Base-by-base conservation (phyloP, 1,140 invertebrate genomes). In the Semibalanus balanoides region DNA sequence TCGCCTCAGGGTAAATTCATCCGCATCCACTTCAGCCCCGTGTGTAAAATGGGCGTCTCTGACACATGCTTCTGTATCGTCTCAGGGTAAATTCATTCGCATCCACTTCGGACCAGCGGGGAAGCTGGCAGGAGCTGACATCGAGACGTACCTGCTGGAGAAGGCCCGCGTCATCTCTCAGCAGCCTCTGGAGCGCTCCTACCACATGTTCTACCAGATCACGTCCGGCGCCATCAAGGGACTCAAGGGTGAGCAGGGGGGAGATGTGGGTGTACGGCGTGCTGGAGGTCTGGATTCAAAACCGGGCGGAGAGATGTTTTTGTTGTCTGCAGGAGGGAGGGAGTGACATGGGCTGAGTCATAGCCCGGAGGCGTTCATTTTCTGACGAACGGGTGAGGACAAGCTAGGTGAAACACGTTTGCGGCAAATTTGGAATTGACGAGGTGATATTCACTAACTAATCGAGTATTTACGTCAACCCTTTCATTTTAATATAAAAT, bases 171-270 rank as follows among this genome's bases (percentile, higher is more conserved):
- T 89, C 74, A 89, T 88, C 80, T 88, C 94, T 81, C 96, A 97
- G 83, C 91, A 92, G 78, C 86, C 89, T 0, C 90, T 91, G 9
- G 96, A 98, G 83, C 87, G 95, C 43, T 98, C 98, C 82, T 99
- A 98, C 82, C 96, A 98, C 83, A 93, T 99, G 19, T 96, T 98
- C 84, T 98, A 98, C 85, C 94, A 98, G 81, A 19, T 77, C 5
- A 78, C 78, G 77, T 78, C 77, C 29, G 69, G 74, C n/a, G 30
- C 73, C 30, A 69, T 78, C 17, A 17, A 74, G 74, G 78, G 73
- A n/a, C 77, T 70, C 35, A 73, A 77, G 35, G 70, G 70, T 30
- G 3, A 72, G 70, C 22, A 25, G 1, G 22, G 7, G 14, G 51
- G 7, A 14, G 51, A 1, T 3, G 51, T 1, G 14, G 51, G 22